These are phyloP conservation scores for Cyanoliseus patagonus DNA, from an alignment of 2,113 vertebrate genomes.

Conservation along the genomic window DNA sequence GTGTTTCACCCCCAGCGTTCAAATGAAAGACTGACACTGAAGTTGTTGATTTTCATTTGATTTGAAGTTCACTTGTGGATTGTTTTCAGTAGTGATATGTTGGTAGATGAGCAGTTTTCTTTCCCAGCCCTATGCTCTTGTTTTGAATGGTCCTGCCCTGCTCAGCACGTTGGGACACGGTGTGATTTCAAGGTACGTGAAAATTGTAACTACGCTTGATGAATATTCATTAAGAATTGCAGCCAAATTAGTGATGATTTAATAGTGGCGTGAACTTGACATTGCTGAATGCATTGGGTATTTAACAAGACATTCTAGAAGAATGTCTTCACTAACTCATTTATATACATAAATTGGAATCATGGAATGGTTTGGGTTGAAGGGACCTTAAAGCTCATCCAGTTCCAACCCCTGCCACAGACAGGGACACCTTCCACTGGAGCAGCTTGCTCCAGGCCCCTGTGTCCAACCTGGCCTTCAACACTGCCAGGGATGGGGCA, in stretches of 20 bases:
- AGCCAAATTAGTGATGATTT: background rate
- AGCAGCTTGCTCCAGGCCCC: background rate
- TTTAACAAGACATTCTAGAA: background rate
- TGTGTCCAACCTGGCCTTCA: background rate
- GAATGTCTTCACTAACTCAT: background rate
- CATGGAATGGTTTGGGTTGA: background rate
- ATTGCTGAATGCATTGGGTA: background rate
- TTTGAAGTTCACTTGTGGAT: background rate
- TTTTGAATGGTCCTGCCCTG: background rate
- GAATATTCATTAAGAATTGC: background rate
- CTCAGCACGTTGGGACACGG: accelerated
- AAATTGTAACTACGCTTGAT: background rate
- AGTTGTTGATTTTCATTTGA: background rate
- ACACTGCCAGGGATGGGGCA: too few relatives aligned
- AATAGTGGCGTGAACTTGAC: background rate
- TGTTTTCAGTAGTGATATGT: background rate
- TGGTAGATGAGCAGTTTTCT: background rate
- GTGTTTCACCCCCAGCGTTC: background rate
- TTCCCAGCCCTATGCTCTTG: background rate
- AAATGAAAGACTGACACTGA: background rate
- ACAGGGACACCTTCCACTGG: background rate
- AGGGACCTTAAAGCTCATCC: background rate
- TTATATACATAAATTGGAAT: background rate
- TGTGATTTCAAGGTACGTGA: background rate
- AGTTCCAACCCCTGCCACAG: background rate